phyloP scores from a whole-genome alignment of 1,140 invertebrate genomes.

The Heliconius congener region DNA sequence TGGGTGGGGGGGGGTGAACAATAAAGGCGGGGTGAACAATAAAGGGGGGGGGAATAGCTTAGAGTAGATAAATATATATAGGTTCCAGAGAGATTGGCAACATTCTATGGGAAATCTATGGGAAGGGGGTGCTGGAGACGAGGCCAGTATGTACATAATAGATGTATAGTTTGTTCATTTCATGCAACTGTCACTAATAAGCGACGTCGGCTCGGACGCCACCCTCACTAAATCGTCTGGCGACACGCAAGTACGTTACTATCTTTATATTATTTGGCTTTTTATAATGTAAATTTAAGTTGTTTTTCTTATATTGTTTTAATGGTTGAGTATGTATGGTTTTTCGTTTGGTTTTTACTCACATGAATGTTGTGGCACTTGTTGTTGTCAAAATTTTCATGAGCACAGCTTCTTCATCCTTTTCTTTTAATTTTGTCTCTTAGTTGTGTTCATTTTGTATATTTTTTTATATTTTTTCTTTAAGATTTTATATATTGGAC shows the following conservation, averaged over 20 bases:
- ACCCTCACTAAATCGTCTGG: conserved; percentile 74
- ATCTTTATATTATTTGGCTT: conserved; percentile 41
- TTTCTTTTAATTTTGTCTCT: conserved; percentile 1
- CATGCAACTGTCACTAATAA: conserved; percentile 80
- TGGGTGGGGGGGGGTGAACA: too few relatives aligned
- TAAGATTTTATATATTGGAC: neutral
- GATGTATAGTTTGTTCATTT: conserved; percentile 81
- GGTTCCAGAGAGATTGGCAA: too few relatives aligned
- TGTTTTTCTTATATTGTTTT: neutral
- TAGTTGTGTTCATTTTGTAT: neutral
- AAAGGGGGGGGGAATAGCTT: too few relatives aligned
- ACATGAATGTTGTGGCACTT: conserved; percentile 3
- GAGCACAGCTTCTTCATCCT: conserved; percentile 2
- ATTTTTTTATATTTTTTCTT: conserved; percentile 35
- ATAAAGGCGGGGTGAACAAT: too few relatives aligned
- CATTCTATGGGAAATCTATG: neutral
- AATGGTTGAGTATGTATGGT: neutral
- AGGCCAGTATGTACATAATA: conserved; percentile 59
- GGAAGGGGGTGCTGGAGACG: neutral
- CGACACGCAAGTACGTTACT: conserved; percentile 74
- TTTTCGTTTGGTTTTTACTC: neutral
- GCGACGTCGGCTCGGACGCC: conserved; percentile 75
- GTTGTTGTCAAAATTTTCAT: conserved; percentile 1
- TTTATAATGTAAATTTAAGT: conserved; percentile 5
- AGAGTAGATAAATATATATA: too few relatives aligned